Evolutionary conservation across 2,797 vertebrate genomes (phyloP).

Genomic region (Erethizon dorsatum): DNA sequence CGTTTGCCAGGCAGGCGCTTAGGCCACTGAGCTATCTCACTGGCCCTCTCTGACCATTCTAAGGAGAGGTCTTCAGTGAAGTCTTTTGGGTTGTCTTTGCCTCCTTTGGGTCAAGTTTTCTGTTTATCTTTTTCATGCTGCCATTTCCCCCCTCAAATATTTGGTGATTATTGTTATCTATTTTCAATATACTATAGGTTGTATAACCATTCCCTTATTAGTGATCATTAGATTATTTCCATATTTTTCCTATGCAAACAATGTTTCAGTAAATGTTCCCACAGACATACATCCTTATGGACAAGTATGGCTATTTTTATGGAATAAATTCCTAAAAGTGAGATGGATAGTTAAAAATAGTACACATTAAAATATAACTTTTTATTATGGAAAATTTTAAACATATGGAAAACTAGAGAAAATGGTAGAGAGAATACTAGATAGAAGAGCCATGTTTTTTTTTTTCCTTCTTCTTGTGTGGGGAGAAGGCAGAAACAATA

Average conservation of each 20-base stretch:
- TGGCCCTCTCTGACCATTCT: neutral
- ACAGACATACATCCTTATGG: neutral
- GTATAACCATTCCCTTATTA: neutral
- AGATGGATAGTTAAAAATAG: neutral
- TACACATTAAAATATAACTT: neutral
- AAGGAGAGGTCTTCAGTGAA: neutral
- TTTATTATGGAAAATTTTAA: constrained; percentile 40
- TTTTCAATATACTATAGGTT: neutral
- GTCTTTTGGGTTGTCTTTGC: neutral
- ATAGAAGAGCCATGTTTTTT: neutral
- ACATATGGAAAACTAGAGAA: neutral
- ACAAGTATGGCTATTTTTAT: neutral
- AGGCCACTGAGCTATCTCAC: too few species aligned
- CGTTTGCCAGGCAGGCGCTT: too few species aligned
- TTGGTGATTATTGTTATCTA: constrained; percentile 23
- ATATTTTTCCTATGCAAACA: neutral
- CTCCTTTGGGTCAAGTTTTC: neutral
- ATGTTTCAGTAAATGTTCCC: constrained; percentile 10
- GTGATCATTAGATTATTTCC: neutral
- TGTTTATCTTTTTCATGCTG: neutral
- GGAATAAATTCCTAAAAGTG: constrained; percentile 21
- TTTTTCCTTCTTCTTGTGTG: neutral
- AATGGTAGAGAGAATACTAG: neutral
- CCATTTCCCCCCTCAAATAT: neutral
- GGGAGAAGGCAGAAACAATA: neutral